Evolutionary conservation across 2,888 invertebrate genomes (phyloP).

Genomic region (Sipha maydis): DNA sequence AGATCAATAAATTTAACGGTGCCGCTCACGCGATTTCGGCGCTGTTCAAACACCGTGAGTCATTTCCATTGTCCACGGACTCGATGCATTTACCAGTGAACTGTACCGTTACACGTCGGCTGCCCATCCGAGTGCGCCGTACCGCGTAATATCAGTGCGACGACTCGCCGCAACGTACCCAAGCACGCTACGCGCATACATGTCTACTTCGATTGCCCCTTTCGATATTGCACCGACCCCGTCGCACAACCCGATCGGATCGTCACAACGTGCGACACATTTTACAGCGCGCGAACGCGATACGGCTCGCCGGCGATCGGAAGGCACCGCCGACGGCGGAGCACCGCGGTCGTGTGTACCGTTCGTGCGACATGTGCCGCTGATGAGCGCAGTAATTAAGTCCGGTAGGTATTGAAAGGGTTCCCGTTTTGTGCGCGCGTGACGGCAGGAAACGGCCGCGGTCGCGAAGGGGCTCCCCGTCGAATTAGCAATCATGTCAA

Average conservation of each 20-base stretch:
- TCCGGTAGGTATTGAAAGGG: slow-evolving; percentile 61
- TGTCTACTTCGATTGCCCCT: too few species aligned
- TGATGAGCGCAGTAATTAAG: slow-evolving; percentile 61
- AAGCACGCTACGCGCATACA: too few species aligned
- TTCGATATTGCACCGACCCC: neutral
- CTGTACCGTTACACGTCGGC: too few species aligned
- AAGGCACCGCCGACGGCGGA: neutral
- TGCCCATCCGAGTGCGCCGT: too few species aligned
- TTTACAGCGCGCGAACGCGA: neutral
- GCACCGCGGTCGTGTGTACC: neutral
- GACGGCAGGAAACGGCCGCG: neutral
- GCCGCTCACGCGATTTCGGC: too few species aligned
- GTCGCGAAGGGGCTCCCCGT: slow-evolving; percentile 28
- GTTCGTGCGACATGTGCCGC: slow-evolving; percentile 43
- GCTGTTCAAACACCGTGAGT: too few species aligned
- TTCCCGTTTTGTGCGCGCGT: slow-evolving; percentile 29
- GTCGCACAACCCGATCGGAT: too few species aligned
- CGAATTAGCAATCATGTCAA: slow-evolving; percentile 61
- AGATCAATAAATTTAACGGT: too few species aligned
- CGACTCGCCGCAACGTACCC: too few species aligned
- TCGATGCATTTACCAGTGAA: too few species aligned
- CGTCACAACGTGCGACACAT: neutral
- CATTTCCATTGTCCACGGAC: too few species aligned
- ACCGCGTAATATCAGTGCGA: too few species aligned
- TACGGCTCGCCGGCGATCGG: neutral